Percentiles rank a stretch among this genome's conserved stretches.
phyloP scores from a whole-genome alignment of 2,113 vertebrate genomes.

The Apus apus region DNA sequence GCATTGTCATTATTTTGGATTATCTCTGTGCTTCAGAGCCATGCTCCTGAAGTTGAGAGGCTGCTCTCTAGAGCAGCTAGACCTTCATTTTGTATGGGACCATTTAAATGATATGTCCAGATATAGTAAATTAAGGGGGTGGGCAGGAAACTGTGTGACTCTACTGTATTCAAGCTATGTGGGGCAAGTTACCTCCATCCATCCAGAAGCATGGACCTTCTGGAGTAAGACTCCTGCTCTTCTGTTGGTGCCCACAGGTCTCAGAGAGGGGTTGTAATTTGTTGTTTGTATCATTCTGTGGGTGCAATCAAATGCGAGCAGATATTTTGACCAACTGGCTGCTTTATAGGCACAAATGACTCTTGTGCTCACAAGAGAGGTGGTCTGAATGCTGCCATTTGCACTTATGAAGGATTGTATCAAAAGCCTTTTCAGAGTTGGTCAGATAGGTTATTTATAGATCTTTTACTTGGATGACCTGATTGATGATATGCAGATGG shows the following conservation, averaged over 20 bases:
- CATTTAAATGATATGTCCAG: neutral
- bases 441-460: conserved; percentile 63
- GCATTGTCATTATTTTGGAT: neutral
- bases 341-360: conserved; percentile 1
- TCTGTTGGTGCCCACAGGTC: neutral
- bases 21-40: neutral
- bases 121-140: neutral
- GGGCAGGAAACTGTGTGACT: neutral
- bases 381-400: conserved; percentile 29
- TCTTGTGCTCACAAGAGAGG: conserved; percentile 36
- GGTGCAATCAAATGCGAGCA: neutral
- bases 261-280: neutral
- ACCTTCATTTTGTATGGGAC: neutral
- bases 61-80: neutral
- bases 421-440: conserved; percentile 62
- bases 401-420: neutral
- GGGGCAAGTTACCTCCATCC: neutral
- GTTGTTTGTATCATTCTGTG: neutral
- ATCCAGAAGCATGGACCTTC: neutral
- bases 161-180: neutral
- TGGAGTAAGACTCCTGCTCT: neutral
- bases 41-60: neutral
- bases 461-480: conserved; percentile 65
- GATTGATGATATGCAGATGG: conserved; percentile 68
- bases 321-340: conserved; percentile 9